Conservation (phyloP, 1,140 invertebrate species). For the Pseudomyrmex pallidus region DNA sequence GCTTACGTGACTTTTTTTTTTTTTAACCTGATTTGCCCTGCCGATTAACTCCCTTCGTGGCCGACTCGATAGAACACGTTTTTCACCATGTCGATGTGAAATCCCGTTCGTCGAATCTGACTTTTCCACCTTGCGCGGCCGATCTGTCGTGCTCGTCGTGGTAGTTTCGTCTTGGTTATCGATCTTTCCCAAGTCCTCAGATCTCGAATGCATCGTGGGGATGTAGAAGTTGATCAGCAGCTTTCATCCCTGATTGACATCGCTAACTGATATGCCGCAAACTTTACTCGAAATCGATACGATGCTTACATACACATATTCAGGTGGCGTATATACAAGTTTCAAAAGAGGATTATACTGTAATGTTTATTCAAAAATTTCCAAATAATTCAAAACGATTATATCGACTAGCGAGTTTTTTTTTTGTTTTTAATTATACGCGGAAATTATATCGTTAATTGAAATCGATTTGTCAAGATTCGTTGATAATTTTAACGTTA, state of each 20-base stretch:
- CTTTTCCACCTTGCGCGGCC: background rate
- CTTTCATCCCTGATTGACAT: conserved; percentile 1
- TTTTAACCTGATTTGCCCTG: conserved; percentile 61
- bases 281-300: background rate
- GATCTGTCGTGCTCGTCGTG: background rate
- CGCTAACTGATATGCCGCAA: background rate
- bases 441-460: background rate
- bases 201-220: conserved; percentile 19
- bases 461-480: conserved; percentile 32
- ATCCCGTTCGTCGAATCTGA: conserved; percentile 8
- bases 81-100: background rate
- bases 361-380: no score
- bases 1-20: conserved; percentile 48
- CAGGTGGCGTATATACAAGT: no score
- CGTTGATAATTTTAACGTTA: conserved; percentile 40
- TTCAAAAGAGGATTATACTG: no score
- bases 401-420: no score
- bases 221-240: background rate
- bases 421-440: no score
- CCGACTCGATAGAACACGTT: conserved; percentile 10
- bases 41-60: conserved; percentile 55
- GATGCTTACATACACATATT: background rate
- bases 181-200: conserved; percentile 10
- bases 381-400: no score
- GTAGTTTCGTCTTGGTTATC: background rate